These are phyloP conservation scores for Redunca redunca DNA, from an alignment of 2,113 vertebrate genomes.

Conservation along the genomic window DNA sequence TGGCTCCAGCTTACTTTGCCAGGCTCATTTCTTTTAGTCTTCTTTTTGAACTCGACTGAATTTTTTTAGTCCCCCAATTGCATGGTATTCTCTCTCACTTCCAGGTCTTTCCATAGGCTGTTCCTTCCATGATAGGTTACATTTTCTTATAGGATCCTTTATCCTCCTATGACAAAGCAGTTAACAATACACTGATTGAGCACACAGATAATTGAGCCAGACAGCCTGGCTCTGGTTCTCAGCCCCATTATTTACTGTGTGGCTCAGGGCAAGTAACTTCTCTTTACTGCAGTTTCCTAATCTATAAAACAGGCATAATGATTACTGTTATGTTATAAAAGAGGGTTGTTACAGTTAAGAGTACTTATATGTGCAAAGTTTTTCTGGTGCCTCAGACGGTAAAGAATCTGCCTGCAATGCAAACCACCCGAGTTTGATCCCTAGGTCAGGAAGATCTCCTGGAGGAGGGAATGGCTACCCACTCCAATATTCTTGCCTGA, in stretches of 20 bases:
- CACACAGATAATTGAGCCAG: not conserved
- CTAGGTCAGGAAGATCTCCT: not conserved
- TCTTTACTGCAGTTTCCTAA: not conserved
- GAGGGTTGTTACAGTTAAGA: not conserved
- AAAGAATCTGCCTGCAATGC: not conserved
- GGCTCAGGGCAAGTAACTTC: not conserved
- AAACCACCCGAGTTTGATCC: not conserved
- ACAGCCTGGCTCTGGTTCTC: slow-evolving; percentile 5
- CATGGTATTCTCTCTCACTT: not conserved
- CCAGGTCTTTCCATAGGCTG: not conserved
- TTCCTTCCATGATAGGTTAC: not conserved
- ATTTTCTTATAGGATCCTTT: not conserved
- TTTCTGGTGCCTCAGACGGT: not conserved
- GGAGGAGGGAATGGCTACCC: not conserved
- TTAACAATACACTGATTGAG: not conserved
- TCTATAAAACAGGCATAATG: not conserved
- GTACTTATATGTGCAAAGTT: not conserved
- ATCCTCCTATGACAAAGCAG: not conserved
- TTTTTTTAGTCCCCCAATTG: not conserved
- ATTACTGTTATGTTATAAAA: not conserved
- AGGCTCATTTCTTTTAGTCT: not conserved
- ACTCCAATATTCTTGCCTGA: not conserved
- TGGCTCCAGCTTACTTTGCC: not conserved
- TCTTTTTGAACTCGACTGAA: not conserved
- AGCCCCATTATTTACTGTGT: not conserved